Percentiles rank a stretch among this genome's conserved stretches.
These are phyloP conservation scores for Tyto alba DNA, from an alignment of 2,113 vertebrate genomes.

Conservation along the genomic window DNA sequence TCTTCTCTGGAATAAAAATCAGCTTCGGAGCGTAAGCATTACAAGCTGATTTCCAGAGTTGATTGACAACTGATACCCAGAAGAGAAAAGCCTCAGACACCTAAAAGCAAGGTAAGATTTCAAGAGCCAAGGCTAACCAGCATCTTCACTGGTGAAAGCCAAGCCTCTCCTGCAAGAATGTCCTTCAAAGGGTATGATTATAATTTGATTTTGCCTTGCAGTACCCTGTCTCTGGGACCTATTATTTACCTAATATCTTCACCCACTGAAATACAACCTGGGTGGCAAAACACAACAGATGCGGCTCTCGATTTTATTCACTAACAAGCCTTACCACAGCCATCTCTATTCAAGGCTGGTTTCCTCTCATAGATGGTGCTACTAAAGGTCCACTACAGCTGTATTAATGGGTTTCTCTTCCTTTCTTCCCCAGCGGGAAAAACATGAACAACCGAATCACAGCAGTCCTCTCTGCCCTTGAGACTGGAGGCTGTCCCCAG, in stretches of 20 bases:
- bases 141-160: background rate
- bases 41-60: background rate
- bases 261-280: background rate
- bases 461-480: background rate
- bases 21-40: background rate
- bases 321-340: background rate
- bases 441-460: accelerated
- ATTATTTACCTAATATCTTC: background rate
- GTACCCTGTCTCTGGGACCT: background rate
- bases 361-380: background rate
- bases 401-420: background rate
- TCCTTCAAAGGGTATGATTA: background rate
- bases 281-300: background rate
- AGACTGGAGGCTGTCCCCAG: background rate
- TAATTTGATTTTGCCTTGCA: background rate
- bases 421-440: background rate
- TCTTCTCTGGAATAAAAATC: background rate
- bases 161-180: background rate
- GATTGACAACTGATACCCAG: background rate
- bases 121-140: background rate
- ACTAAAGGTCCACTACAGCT: background rate
- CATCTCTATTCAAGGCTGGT: background rate
- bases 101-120: background rate
- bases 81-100: background rate
- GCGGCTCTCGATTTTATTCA: background rate